Evolutionary conservation across 2,888 invertebrate species (phyloP), one percentile per base, ranked within the genome.

Genomic region (Eristalis pertinax): DNA sequence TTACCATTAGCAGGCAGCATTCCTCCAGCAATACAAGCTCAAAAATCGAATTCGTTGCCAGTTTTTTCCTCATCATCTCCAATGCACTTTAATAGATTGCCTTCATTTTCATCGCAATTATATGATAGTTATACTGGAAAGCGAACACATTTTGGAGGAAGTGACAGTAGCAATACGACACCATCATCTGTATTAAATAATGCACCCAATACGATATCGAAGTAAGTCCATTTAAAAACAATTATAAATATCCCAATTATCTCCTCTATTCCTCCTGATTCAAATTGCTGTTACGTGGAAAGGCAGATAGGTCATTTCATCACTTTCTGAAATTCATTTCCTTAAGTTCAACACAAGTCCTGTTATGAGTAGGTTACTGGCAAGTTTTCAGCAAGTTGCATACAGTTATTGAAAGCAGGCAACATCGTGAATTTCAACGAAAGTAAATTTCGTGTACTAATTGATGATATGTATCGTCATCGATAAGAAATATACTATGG

Each of bases 1-100:
- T 95, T 96, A 5, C 94, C 95, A 74, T 92, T 92, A 89, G 92
- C 92, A 29, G 91, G 90, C 68, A 87, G 79, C 26, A 79, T 56
- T 2, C 73, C 82, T 22, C 65, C 87, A 67, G 69, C 72, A 63
- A 78, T 68, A 3, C 63, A 67, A 63, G 38, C 73, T 26, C 72
- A 80, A 32, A 79, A 80, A 70, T 56, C 38, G 10, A 77, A 81
- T 60, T 69, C 77, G n/a, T 74, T 82, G 38, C 69, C 85, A 35
- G 67, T 62, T 19, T 80, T 50, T 5, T 85, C 79, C 29, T 77
- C 75, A 38, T 89, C 90, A 70, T 90, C 90, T 74, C 90, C 91
- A 70, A 75, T 90, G 89, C 89, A 92, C 62, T 91, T 91, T 86
- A 90, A 90, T 84, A 92, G 91, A 89, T 90, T 92, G 89, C 90